Evolutionary conservation across 1,140 invertebrate genomes (phyloP).

Genomic region (Brachionus paranguensis): DNA sequence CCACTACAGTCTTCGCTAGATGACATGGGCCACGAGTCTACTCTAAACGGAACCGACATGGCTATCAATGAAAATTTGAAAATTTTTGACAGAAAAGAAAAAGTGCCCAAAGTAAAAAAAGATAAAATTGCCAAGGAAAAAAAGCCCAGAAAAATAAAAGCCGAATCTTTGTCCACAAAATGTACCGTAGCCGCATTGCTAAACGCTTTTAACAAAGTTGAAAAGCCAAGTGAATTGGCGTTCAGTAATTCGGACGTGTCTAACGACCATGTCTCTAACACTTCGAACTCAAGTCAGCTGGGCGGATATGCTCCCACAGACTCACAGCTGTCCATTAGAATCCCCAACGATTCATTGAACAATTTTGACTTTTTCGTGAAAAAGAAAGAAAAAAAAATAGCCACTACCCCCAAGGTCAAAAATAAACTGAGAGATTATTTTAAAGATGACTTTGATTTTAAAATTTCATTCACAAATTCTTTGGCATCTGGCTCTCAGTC

Average conservation of each 20-base stretch:
- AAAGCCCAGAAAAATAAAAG: background rate
- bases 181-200: conserved; percentile 11
- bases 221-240: background rate
- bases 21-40: background rate
- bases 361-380: conserved; percentile 11
- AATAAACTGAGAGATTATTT: conserved; percentile 31
- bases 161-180: background rate
- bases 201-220: background rate
- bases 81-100: background rate
- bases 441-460: conserved; percentile 11
- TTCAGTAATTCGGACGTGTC: background rate
- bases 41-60: background rate
- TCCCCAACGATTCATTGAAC: background rate
- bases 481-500: background rate
- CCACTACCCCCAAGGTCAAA: background rate
- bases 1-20: conserved; percentile 8
- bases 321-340: background rate
- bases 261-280: background rate
- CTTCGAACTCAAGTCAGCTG: background rate
- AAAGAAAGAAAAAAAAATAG: background rate
- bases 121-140: conserved; percentile 3
- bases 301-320: background rate
- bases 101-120: background rate
- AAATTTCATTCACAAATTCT: background rate
- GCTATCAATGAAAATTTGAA: background rate